Evolutionary conservation across 2,113 vertebrate genomes (phyloP), one percentile per base, ranked within the genome.

Genomic region (Halichoeres trimaculatus): DNA sequence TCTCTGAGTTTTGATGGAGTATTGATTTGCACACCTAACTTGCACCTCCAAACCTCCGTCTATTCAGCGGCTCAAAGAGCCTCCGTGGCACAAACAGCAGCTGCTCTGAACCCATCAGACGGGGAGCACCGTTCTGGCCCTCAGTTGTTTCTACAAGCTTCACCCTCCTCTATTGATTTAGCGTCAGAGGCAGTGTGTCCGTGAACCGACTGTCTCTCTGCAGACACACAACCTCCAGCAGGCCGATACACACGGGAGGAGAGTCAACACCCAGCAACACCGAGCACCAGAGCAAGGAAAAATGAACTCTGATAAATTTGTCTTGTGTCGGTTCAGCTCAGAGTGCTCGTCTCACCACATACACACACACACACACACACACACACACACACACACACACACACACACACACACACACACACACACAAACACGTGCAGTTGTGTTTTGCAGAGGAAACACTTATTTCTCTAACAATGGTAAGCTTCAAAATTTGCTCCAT

Each of bases 21-120:
- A 86, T 81, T 63, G 81, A 81, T 70, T 80, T 68, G 38, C 23
- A 36, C 43, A 67, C 56, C 56, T 67, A 23, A 26, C 56, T 47
- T 53, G 20, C 36, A 58, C 65, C 41, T 48, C 41, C n/a, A 55
- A 50, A 64, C 53, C 59, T 45, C 36, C 23, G 47, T 36, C 64
- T 66, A 70, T 70, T 77, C 60, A 77, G 34, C 62, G 38, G n/a
- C 14, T 62, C 76, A 38, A 67, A 60, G 52, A 56, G 20, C 35
- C 40, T 38, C 35, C 45, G n/a, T 59, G 62, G 56, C 12, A 61
- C 47, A 61, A 77, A 74, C 38, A 61, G 43, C 36, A 48, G 24
- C 5, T 17, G 19, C 55, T 63, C 45, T 40, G 22, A 55, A 60
- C 17, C 68, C 63, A 76, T 83, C 59, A 57, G 56, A 77, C 0